These are phyloP conservation scores for Himalopsyche anomala DNA, from an alignment of 2,888 invertebrate genomes.

Conservation along the genomic window DNA sequence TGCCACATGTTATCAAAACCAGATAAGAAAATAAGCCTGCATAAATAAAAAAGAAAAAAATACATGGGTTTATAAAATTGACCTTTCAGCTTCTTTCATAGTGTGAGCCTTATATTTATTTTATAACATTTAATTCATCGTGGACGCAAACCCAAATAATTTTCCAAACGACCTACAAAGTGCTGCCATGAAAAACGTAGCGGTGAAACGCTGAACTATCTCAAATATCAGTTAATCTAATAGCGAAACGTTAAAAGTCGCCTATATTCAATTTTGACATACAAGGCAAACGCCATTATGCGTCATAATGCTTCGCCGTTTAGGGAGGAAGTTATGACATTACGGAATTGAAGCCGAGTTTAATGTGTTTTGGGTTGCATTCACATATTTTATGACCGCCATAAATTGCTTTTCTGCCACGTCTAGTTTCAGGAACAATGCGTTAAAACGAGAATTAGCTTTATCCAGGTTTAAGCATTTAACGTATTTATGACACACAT, in stretches of 20 bases:
- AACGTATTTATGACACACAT: conserved; percentile 44
- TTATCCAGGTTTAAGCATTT: conserved; percentile 52
- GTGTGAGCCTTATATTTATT: background rate
- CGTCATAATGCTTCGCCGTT: conserved; percentile 69
- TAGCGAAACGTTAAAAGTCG: conserved; percentile 62
- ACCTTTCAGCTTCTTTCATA: background rate
- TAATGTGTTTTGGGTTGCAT: conserved; percentile 69
- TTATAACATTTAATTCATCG: conserved; percentile 51
- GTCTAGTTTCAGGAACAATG: conserved; percentile 67
- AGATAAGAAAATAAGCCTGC: too few species aligned
- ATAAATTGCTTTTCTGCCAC: conserved; percentile 70
- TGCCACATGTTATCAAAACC: too few species aligned
- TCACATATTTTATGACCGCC: conserved; percentile 68
- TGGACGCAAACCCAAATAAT: conserved; percentile 61
- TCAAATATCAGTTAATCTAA: conserved; percentile 61
- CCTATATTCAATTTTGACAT: conserved; percentile 65
- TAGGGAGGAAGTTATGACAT: conserved; percentile 67
- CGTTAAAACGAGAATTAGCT: conserved; percentile 64
- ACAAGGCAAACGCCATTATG: conserved; percentile 71
- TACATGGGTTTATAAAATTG: background rate
- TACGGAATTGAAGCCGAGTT: conserved; percentile 66
- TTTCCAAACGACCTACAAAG: conserved; percentile 56
- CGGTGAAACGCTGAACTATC: conserved; percentile 62
- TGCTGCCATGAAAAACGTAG: conserved; percentile 61
- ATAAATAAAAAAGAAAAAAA: too few species aligned